Conservation (phyloP, 2,888 invertebrate genomes). For the Diogma glabrata region DNA sequence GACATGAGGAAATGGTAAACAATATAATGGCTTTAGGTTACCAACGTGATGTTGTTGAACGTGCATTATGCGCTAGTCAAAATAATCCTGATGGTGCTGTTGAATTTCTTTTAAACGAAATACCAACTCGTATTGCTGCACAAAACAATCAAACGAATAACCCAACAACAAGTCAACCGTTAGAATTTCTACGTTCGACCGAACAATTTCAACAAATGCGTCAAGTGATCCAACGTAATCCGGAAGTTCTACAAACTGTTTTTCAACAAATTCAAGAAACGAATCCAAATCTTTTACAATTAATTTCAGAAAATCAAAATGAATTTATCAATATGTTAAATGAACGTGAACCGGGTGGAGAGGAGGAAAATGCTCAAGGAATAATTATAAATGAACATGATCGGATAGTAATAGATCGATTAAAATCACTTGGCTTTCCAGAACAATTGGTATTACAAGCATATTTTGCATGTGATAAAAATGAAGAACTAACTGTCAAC, state of each 20-base stretch:
- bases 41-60: constrained; percentile 64
- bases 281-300: constrained; percentile 87
- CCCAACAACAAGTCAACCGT: constrained; percentile 50
- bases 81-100: constrained; percentile 97
- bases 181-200: constrained; percentile 82
- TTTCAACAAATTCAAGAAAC: constrained; percentile 89
- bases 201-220: constrained; percentile 98
- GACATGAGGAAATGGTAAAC: constrained; percentile 52
- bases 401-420: constrained; percentile 91
- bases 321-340: constrained; percentile 95
- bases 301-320: constrained; percentile 87
- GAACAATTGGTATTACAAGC: constrained; percentile 96
- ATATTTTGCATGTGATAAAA: constrained; percentile 98
- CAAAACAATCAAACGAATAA: too few relatives aligned
- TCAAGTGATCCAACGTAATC: constrained; percentile 84
- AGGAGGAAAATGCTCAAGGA: too few relatives aligned
- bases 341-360: constrained; percentile 68
- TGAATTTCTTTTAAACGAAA: constrained; percentile 71
- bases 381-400: constrained; percentile 54
- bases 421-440: constrained; percentile 94
- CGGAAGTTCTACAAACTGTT: constrained; percentile 82
- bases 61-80: constrained; percentile 87
- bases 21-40: constrained; percentile 98
- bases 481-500: constrained; percentile 71
- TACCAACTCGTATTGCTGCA: constrained; percentile 12